Percentiles rank a stretch among this genome's conserved stretches.
phyloP scores from a whole-genome alignment of 2,888 invertebrate genomes.

The Synanthedon formicaeformis region DNA sequence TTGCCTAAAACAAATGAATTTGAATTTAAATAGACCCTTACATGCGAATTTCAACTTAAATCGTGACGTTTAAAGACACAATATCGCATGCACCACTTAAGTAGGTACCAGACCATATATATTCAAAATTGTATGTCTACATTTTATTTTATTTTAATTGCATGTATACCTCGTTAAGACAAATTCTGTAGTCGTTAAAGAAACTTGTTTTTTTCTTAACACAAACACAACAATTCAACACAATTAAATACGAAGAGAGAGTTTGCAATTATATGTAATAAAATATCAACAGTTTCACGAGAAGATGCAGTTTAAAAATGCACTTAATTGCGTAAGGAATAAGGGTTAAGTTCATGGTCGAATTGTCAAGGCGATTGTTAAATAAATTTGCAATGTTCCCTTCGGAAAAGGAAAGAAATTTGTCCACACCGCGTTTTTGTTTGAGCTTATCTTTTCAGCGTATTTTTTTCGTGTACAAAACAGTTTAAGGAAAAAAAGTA shows the following conservation, averaged over 20 bases:
- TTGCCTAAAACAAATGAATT: too few species aligned
- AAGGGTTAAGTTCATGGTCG: too few species aligned
- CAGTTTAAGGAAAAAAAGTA: slow-evolving; percentile 50
- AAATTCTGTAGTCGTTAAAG: slow-evolving; percentile 1
- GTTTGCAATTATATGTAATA: slow-evolving; percentile 8
- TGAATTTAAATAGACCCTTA: too few species aligned
- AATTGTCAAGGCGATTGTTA: slow-evolving; percentile 1
- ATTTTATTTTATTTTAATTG: background rate
- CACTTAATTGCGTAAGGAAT: too few species aligned
- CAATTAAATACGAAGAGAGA: slow-evolving; percentile 54
- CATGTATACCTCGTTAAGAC: background rate
- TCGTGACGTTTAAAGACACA: too few species aligned
- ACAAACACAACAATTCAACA: slow-evolving; percentile 56
- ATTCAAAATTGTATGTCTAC: too few species aligned
- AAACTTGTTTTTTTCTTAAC: slow-evolving; percentile 32
- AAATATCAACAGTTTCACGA: slow-evolving; percentile 1
- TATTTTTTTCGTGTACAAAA: slow-evolving; percentile 33
- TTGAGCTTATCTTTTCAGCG: slow-evolving; percentile 14
- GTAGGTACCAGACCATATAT: too few species aligned
- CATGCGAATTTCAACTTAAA: too few species aligned
- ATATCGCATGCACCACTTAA: too few species aligned
- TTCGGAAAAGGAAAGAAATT: slow-evolving; percentile 58
- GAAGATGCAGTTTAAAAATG: too few species aligned
- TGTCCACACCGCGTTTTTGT: slow-evolving; percentile 34
- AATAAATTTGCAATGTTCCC: background rate